phyloP scores from a whole-genome alignment of 2,888 invertebrate genomes.

The Dysmachus trigonus region DNA sequence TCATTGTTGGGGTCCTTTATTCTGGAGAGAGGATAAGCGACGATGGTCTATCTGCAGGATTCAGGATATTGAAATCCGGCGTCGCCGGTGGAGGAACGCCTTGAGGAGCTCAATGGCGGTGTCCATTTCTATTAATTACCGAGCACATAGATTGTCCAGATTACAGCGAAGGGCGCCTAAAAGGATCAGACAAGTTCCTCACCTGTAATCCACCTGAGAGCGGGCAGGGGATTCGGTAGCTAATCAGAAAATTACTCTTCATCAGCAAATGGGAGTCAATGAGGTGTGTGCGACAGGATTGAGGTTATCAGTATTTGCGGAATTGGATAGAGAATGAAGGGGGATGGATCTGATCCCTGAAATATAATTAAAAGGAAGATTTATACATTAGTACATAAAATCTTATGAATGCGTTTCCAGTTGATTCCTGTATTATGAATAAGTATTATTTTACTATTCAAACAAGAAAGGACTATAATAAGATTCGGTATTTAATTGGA shows the following conservation, averaged over 20 bases:
- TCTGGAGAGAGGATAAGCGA: background rate
- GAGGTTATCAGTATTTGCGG: background rate
- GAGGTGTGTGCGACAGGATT: background rate
- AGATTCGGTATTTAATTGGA: no score
- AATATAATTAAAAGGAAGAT: background rate
- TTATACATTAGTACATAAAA: background rate
- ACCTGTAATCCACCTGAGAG: background rate
- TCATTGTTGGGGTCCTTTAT: background rate
- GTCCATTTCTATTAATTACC: background rate
- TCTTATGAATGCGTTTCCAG: background rate
- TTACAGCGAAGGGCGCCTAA: background rate
- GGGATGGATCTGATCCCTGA: background rate
- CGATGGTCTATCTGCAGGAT: background rate
- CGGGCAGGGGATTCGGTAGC: background rate
- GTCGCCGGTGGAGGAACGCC: background rate
- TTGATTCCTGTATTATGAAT: no score
- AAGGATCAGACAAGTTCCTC: background rate
- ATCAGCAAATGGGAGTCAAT: background rate
- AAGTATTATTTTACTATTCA: no score
- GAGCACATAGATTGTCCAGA: background rate
- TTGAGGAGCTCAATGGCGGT: background rate
- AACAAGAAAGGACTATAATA: no score
- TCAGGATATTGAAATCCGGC: background rate
- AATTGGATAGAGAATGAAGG: background rate
- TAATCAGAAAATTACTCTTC: background rate